Evolutionary conservation across 2,113 vertebrate genomes (phyloP), one percentile per base, ranked within the genome.

Genomic region (Theristicus caerulescens): DNA sequence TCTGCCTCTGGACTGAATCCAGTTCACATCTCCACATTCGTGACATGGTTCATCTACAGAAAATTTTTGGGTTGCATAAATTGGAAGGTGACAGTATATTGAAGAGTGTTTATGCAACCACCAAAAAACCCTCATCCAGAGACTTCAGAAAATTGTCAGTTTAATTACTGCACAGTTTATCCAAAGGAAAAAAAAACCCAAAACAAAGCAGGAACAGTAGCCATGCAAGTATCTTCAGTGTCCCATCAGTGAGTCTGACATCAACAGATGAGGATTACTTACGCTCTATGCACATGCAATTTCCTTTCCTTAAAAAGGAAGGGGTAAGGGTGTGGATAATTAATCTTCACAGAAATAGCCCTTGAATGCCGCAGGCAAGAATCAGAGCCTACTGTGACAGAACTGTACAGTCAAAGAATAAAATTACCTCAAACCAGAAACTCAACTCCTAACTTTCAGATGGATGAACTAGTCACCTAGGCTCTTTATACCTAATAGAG

Each of bases 211-310:
- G n/a, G 22, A 90, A 93, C 16, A 81, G 64, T 29, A 88, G 49
- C 25, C 24, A 54, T 4, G 4, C 16, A 55, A 55, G 15, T 31
- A 70, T 46, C 66, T 55, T 94, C 34, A 72, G 26, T 12, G 11
- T 79, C 40, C 27, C 51, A 74, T 55, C 59, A 67, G 9, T 4
- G 24, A 58, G 26, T 32, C 51, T 47, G 47, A 80, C 47, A 76
- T 31, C 38, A 73, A 54, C 14, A 84, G 46, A n/a, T 46, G 16
- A 88, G 34, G 27, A 83, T 7, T 88, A 40, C 32, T 92, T 78
- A 57, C 3, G 8, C 11, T 86, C 61, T 36, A 47, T 0, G 0
- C 14, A 44, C 12, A 17, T 15, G 13, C 11, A 25, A 59, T 64
- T 73, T 81, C 38, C 67, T 83, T 52, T 52, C 16, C 38, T 92